Base-by-base conservation (phyloP, 2,797 vertebrate genomes). In the Acropternis orthonyx region DNA sequence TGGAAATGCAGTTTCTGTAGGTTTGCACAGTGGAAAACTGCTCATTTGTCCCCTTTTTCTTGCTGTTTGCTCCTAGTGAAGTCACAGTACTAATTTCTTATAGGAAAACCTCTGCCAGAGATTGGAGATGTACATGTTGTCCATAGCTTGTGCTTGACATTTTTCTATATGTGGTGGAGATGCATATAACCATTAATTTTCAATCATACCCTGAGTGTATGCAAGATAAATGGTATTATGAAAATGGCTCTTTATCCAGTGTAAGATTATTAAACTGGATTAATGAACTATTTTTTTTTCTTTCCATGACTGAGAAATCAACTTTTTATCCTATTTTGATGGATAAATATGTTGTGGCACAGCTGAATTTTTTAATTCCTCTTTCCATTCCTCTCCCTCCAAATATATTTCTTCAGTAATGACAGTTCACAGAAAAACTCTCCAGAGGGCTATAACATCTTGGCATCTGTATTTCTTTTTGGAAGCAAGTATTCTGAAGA, bases 401-500 rank as follows among this genome's bases (percentile, higher is more conserved):
- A 85, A 89, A 59, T 84, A 52, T 32, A 59, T 95, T 93, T 93
- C 82, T 95, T 93, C 66, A 76, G 51, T 83, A 95, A 85, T 69
- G 78, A 86, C 85, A 88, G 74, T 88, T 94, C 79, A 88, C 77
- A 86, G 91, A 73, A 92, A 92, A 96, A 87, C 58, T 96, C 88
- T 93, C 68, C 34, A 87, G 91, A 90, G 94, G 41, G 74, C 69
- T 89, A 84, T 97, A 95, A 88, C 72, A 92, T 94, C 86, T 92
- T 96, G 93, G 71, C 71, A 73, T 93, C 58, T 89, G 87, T 94
- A 82, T 94, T 97, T 94, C 93, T 96, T 94, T 97, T 95, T 85
- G 86, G 88, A 95, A 97, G 80, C 63, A 96, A 97, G 77, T 87
- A 82, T 96, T 87, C 88, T 82, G 73, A 98, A 97, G 82, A 96